phyloP scores from a whole-genome alignment of 2,797 vertebrate genomes.

The Hippopotamyrus pictus region DNA sequence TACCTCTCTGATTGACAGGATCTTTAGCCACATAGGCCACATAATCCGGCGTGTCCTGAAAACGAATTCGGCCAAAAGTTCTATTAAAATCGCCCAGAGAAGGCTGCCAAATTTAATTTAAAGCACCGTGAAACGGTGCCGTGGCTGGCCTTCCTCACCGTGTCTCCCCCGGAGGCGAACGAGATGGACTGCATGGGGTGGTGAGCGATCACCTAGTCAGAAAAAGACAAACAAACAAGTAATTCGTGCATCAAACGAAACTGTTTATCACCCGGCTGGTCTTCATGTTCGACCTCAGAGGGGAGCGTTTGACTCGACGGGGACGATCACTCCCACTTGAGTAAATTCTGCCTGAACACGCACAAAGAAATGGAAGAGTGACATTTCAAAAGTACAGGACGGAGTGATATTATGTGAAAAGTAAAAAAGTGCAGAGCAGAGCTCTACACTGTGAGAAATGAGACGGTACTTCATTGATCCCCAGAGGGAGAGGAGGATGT shows the following conservation, averaged over 20 bases:
- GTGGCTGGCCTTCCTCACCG: conserved; percentile 60
- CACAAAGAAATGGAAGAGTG: not conserved
- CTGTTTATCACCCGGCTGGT: not conserved
- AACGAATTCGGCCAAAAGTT: conserved; percentile 26
- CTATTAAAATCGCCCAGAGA: not conserved
- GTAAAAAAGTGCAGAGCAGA: not conserved
- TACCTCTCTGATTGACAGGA: conserved; percentile 96
- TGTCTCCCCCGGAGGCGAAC: conserved; percentile 91
- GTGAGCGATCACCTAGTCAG: conserved; percentile 81
- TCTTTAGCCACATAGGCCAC: conserved; percentile 97
- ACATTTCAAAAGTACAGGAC: not conserved
- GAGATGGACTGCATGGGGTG: conserved; percentile 99
- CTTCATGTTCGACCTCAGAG: not conserved
- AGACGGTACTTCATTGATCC: not conserved
- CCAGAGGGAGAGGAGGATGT: not conserved
- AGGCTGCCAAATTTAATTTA: not conserved
- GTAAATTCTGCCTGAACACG: not conserved
- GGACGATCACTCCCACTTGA: not conserved
- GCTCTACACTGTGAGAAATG: not conserved
- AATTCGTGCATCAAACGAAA: not conserved
- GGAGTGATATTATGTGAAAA: not conserved
- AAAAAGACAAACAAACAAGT: conserved; percentile 15
- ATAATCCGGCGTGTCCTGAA: conserved; percentile 88
- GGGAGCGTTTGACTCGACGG: not conserved
- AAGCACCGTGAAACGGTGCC: not conserved